These are phyloP conservation scores for Megaptera novaeangliae DNA, from an alignment of 2,113 vertebrate genomes.

Conservation along the genomic window DNA sequence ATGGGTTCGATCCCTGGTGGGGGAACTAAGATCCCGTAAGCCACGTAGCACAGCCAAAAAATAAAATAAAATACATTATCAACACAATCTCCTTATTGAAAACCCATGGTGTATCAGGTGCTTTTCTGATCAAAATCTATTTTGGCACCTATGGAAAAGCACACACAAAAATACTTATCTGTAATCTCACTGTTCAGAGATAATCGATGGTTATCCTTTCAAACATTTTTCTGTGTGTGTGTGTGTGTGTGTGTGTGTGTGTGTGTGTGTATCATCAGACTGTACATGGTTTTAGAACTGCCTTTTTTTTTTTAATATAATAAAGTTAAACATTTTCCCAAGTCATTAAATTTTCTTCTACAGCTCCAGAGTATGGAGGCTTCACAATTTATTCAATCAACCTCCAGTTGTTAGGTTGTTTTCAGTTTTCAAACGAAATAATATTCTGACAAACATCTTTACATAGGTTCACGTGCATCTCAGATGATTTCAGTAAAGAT, in stretches of 20 bases:
- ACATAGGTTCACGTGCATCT: accelerated
- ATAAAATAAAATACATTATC: no score
- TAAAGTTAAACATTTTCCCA: neutral
- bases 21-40: no score
- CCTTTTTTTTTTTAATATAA: neutral
- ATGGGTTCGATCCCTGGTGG: no score
- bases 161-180: neutral
- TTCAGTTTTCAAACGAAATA: neutral
- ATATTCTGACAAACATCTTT: neutral
- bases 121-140: neutral
- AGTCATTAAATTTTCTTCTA: neutral
- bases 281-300: neutral
- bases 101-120: neutral
- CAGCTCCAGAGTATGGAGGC: neutral
- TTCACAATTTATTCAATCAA: neutral
- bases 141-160: neutral
- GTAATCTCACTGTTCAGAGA: neutral
- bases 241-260: no score
- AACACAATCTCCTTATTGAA: neutral
- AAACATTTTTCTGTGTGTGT: no score
- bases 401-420: neutral
- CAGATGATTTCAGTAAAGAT: neutral
- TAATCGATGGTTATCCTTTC: neutral
- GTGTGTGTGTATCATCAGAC: neutral
- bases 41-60: no score